phyloP scores from a whole-genome alignment of 2,113 vertebrate species.

The Brachypteracias leptosomus region DNA sequence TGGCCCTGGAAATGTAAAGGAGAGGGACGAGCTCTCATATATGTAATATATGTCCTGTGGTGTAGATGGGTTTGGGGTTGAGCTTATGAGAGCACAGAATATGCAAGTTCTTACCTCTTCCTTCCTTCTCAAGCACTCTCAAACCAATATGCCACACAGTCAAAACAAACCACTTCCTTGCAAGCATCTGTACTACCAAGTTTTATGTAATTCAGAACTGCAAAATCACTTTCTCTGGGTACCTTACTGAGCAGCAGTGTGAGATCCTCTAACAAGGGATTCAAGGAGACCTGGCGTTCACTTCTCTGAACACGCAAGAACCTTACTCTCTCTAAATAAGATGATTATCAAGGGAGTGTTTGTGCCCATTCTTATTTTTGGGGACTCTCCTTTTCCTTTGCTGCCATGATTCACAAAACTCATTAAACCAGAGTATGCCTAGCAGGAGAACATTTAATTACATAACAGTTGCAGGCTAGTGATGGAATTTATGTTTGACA shows the following conservation, averaged over 20 bases:
- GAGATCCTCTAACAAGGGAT: not conserved
- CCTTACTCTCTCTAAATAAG: not conserved
- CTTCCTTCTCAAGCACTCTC: constrained; percentile 11
- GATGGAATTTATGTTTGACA: constrained; percentile 27
- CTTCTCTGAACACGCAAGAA: not conserved
- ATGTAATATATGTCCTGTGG: not conserved
- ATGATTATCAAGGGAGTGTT: constrained; percentile 9
- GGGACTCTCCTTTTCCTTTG: constrained; percentile 28
- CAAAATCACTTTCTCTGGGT: not conserved
- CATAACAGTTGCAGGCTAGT: not conserved
- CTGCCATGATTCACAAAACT: constrained; percentile 50
- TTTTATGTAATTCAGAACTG: not conserved
- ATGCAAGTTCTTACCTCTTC: constrained; percentile 34
- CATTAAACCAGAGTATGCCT: constrained; percentile 9
- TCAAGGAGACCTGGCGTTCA: not conserved
- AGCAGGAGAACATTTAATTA: constrained; percentile 55
- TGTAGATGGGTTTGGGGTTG: not conserved
- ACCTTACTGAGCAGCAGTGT: not conserved
- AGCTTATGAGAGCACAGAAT: not conserved
- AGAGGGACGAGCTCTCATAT: not conserved
- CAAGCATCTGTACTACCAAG: not conserved
- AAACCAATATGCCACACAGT: not conserved
- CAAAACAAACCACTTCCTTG: constrained; percentile 7
- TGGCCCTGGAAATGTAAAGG: not conserved
- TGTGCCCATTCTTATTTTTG: constrained; percentile 22